Percentiles rank a stretch among this genome's conserved stretches.
Evolutionary conservation across 2,888 invertebrate genomes (phyloP).

Genomic region (Drosophila prostipennis): DNA sequence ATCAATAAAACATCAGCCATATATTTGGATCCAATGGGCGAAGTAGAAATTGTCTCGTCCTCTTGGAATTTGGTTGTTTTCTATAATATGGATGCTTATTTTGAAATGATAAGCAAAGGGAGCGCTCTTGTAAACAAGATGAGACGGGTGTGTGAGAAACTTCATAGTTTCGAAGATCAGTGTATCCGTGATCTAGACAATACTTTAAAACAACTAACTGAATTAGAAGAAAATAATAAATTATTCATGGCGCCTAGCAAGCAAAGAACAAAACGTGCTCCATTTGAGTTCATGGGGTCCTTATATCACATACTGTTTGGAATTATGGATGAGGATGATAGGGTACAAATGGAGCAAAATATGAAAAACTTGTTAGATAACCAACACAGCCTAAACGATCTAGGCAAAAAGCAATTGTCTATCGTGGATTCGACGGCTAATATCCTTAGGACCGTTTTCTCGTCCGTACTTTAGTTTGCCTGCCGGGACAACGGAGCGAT

Average conservation of each 20-base stretch:
- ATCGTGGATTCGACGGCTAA: constrained; percentile 21
- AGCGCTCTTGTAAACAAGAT: constrained; percentile 3
- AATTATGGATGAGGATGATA: constrained; percentile 21
- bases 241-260: background rate
- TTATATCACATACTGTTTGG: constrained; percentile 30
- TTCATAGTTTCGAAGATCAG: constrained; percentile 11
- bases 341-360: constrained; percentile 5
- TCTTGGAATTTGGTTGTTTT: constrained; percentile 18
- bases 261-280: constrained; percentile 2
- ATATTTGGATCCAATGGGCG: constrained; percentile 21
- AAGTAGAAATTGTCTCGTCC: constrained; percentile 14
- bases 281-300: constrained; percentile 15
- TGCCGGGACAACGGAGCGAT: no score
- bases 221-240: constrained; percentile 13
- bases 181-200: constrained; percentile 8
- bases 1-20: constrained; percentile 1
- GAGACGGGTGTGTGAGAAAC: constrained; percentile 9
- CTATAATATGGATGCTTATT: constrained; percentile 19
- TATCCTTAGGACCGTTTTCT: no score
- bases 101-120: constrained; percentile 16
- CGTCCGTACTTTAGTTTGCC: no score
- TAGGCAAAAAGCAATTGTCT: background rate
- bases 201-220: constrained; percentile 8
- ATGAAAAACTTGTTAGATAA: constrained; percentile 12
- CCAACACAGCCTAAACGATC: background rate